Evolutionary conservation across 2,888 invertebrate genomes (phyloP).

Genomic region (Geotrupes spiniger): DNA sequence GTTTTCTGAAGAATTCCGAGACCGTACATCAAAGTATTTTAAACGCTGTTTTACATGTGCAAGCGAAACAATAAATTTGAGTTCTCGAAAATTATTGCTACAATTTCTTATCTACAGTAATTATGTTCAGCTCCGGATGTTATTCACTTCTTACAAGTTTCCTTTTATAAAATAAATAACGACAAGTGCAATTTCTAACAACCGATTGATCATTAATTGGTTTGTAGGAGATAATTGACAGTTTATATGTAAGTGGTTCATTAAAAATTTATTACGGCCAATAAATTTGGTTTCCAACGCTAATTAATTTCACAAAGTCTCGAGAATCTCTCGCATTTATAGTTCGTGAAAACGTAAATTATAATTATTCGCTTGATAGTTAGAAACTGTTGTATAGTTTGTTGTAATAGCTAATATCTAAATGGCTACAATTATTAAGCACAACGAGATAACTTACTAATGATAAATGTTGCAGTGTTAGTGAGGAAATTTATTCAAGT

Average conservation of each 20-base stretch:
- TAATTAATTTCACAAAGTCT: constrained; percentile 2
- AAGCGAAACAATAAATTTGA: constrained; percentile 9
- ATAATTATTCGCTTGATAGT: too few species aligned
- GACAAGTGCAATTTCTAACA: constrained; percentile 21
- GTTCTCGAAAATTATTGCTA: constrained; percentile 22
- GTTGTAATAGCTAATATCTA: too few species aligned
- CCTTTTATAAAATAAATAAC: constrained; percentile 20
- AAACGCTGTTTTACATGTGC: neutral
- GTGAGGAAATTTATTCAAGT: too few species aligned
- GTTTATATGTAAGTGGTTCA: constrained; percentile 12
- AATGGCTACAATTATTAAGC: too few species aligned
- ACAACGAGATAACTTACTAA: too few species aligned
- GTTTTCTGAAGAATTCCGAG: too few species aligned
- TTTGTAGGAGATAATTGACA: constrained; percentile 22
- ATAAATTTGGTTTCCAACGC: constrained; percentile 2
- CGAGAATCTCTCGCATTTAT: too few species aligned
- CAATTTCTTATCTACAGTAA: constrained; percentile 21
- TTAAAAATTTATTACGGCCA: constrained; percentile 9
- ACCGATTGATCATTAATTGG: constrained; percentile 20
- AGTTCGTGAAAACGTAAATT: too few species aligned
- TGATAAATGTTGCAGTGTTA: too few species aligned
- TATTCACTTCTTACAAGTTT: constrained; percentile 19
- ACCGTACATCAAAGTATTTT: neutral
- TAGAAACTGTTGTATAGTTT: too few species aligned
- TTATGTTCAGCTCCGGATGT: constrained; percentile 22